phyloP scores from a whole-genome alignment of 2,113 vertebrate species.

The Scatophagus argus region DNA sequence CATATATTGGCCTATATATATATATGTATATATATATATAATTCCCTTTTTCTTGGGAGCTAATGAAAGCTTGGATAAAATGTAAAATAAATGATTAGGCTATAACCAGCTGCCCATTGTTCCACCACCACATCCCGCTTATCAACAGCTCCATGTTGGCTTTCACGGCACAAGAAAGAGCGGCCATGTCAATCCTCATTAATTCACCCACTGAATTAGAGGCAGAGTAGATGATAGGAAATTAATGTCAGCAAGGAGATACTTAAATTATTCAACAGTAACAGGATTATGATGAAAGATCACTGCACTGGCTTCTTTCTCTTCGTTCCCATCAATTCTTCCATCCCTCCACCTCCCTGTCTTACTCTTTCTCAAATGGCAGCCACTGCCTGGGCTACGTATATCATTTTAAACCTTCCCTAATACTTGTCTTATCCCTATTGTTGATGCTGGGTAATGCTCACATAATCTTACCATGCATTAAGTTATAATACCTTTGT shows the following conservation, averaged over 20 bases:
- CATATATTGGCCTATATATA: conserved; percentile 35
- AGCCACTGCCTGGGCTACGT: background rate
- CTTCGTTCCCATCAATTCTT: conserved; percentile 35
- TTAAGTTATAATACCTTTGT: conserved; percentile 21
- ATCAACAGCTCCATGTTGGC: conserved; percentile 75
- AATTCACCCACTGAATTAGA: conserved; percentile 79
- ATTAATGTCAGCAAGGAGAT: conserved; percentile 80
- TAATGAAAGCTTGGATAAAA: conserved; percentile 59
- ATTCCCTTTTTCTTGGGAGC: conserved; percentile 45
- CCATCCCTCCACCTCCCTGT: background rate
- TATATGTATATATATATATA: too few relatives aligned
- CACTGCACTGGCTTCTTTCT: conserved; percentile 59
- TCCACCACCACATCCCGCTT: conserved; percentile 60
- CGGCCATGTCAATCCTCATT: conserved; percentile 80
- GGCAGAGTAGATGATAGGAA: conserved; percentile 80
- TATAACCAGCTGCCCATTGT: conserved; percentile 68
- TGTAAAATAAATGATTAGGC: conserved; percentile 67
- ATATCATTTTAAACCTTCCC: conserved; percentile 37
- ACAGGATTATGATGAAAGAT: conserved; percentile 83
- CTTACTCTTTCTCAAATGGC: conserved; percentile 18
- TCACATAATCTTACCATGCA: conserved; percentile 16
- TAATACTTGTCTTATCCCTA: conserved; percentile 36
- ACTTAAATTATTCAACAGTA: conserved; percentile 83
- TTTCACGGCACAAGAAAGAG: conserved; percentile 77
- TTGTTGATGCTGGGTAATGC: conserved; percentile 1